A percentile compares a stretch with the other conserved stretches of the same genome.
Evolutionary conservation across 2,888 invertebrate genomes (phyloP).

Genomic region (Pollenia amentaria): DNA sequence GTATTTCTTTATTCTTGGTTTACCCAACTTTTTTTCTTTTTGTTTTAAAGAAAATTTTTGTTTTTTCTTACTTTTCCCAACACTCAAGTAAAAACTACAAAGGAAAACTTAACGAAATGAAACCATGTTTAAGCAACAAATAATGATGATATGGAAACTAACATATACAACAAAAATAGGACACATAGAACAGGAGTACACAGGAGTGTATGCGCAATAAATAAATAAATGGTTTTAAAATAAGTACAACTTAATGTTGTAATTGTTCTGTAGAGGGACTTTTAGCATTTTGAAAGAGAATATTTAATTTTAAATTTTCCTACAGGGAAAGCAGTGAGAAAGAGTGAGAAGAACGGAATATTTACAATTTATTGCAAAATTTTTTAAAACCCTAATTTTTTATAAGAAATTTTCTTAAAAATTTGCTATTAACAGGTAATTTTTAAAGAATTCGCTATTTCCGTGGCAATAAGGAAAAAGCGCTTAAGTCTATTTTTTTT

Average conservation of each 20-base stretch:
- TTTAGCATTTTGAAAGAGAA: conserved; percentile 4
- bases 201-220: background rate
- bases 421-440: too few relatives aligned
- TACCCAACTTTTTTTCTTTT: background rate
- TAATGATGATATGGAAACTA: conserved; percentile 30
- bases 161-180: background rate
- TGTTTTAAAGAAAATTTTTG: conserved; percentile 25
- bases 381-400: too few relatives aligned
- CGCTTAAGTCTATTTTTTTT: too few relatives aligned
- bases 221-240: conserved; percentile 1
- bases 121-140: conserved; percentile 53
- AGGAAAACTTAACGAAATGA: conserved; percentile 44
- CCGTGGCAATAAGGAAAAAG: too few relatives aligned
- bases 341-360: too few relatives aligned
- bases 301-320: conserved; percentile 26
- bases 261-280: background rate
- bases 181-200: background rate
- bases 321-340: background rate
- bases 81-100: conserved; percentile 9
- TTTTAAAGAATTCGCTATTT: too few relatives aligned
- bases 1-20: background rate
- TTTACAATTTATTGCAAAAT: too few relatives aligned
- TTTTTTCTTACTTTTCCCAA: conserved; percentile 29
- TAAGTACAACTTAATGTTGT: background rate
- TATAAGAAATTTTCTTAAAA: too few relatives aligned